A percentile compares a stretch with the other conserved stretches of the same genome.
Evolutionary conservation across 2,113 vertebrate genomes (phyloP).

Genomic region (Pungitius pungitius): DNA sequence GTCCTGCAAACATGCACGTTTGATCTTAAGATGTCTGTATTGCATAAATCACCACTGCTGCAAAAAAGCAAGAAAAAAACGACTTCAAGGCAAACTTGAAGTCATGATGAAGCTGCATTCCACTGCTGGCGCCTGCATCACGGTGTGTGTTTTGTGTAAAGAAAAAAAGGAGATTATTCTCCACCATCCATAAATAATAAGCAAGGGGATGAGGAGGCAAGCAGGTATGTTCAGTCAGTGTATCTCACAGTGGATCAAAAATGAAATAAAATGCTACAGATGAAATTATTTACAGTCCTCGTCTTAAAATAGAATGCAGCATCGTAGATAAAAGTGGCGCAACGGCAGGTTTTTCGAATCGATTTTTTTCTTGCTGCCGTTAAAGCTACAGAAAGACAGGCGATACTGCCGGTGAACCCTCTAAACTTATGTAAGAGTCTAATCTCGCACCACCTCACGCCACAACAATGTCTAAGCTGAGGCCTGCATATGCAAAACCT

Average conservation of each 20-base stretch:
- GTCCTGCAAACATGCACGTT: conserved; percentile 20
- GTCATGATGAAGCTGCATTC: conserved; percentile 20
- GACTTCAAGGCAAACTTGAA: conserved; percentile 8
- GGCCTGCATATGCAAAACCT: conserved; percentile 17
- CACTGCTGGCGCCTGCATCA: conserved; percentile 23
- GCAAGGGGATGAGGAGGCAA: background rate
- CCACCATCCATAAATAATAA: conserved; percentile 12
- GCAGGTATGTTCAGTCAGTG: background rate
- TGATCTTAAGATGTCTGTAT: background rate
- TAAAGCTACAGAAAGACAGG: conserved; percentile 1
- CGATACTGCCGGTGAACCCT: conserved; percentile 25
- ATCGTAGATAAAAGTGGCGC: conserved; percentile 13
- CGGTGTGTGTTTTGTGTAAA: conserved; percentile 25
- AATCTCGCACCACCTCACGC: conserved; percentile 52
- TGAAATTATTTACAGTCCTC: conserved; percentile 9
- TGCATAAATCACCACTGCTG: conserved; percentile 28
- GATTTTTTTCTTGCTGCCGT: conserved; percentile 7
- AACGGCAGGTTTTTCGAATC: conserved; percentile 9
- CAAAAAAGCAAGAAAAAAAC: conserved; percentile 7
- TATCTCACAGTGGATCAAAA: background rate
- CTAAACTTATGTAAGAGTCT: conserved; percentile 51
- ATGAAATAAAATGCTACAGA: background rate
- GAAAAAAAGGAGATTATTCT: conserved; percentile 41
- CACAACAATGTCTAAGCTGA: conserved; percentile 43
- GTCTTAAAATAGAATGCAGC: background rate